A percentile compares a stretch with the other conserved stretches of the same genome.
These are phyloP conservation scores for Drosophila obscura DNA, from an alignment of 1,140 invertebrate species.

Conservation along the genomic window DNA sequence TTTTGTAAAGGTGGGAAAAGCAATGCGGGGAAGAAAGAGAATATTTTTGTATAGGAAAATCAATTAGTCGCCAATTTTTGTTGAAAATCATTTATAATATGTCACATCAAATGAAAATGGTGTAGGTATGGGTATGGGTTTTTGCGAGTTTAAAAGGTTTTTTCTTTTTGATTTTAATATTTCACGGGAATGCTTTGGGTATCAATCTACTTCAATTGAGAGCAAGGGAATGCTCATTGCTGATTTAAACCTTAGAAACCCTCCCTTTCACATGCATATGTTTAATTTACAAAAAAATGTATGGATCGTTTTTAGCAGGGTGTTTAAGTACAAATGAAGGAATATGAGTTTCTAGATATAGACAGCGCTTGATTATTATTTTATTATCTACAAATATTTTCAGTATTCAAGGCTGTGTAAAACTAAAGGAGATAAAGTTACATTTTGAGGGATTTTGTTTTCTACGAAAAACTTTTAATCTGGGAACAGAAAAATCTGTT, in stretches of 20 bases:
- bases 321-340: conserved; percentile 23
- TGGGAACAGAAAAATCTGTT: conserved; percentile 16
- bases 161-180: background rate
- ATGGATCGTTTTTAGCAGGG: conserved; percentile 2
- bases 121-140: background rate
- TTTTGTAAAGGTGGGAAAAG: conserved; percentile 27
- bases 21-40: conserved; percentile 54
- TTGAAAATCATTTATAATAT: conserved; percentile 3
- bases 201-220: background rate
- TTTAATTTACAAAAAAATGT: conserved; percentile 13
- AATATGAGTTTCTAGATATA: background rate
- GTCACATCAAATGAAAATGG: background rate
- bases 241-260: background rate
- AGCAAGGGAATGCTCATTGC: background rate
- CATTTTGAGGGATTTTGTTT: conserved; percentile 26
- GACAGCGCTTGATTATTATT: background rate
- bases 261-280: background rate
- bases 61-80: conserved; percentile 69
- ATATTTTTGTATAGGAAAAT: conserved; percentile 33
- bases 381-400: background rate
- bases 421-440: conserved; percentile 4
- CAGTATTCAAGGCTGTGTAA: conserved; percentile 1
- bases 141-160: background rate
- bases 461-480: conserved; percentile 29
- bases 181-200: too few relatives aligned